Conservation (phyloP, 1,140 invertebrate species). For the Homarus americanus region DNA sequence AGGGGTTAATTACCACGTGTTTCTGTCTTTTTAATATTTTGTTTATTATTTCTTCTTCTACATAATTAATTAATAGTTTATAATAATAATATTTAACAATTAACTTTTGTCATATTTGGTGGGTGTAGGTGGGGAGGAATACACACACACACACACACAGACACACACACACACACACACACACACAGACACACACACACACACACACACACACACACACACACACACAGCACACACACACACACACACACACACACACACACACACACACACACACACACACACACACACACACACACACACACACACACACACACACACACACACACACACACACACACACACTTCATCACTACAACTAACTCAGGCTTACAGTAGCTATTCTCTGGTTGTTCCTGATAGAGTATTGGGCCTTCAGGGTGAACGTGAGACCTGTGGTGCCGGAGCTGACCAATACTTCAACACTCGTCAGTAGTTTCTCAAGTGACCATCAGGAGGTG, state of each 20-base stretch:
- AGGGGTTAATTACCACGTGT: slow-evolving; percentile 1
- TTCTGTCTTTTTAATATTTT: not conserved
- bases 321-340: not conserved
- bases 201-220: too few species aligned
- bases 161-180: not conserved
- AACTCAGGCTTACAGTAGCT: not conserved
- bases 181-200: slow-evolving; percentile 1
- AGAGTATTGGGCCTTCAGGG: too few species aligned
- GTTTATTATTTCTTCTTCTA: not conserved
- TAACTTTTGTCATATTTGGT: not conserved
- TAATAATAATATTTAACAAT: not conserved
- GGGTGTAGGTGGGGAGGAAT: not conserved
- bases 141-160: too few species aligned
- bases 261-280: not conserved
- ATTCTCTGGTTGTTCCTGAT: not conserved
- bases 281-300: slow-evolving; percentile 27
- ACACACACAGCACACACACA: too few species aligned
- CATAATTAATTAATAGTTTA: not conserved
- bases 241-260: too few species aligned
- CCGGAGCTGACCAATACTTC: too few species aligned
- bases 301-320: slow-evolving; percentile 24
- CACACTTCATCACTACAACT: not conserved
- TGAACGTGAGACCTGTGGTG: too few species aligned
- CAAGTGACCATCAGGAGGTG: too few species aligned
- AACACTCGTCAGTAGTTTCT: too few species aligned